A percentile compares a stretch with the other conserved stretches of the same genome.
These are phyloP conservation scores for Callyntrura guangdongensis DNA, from an alignment of 2,888 invertebrate genomes.

Conservation along the genomic window DNA sequence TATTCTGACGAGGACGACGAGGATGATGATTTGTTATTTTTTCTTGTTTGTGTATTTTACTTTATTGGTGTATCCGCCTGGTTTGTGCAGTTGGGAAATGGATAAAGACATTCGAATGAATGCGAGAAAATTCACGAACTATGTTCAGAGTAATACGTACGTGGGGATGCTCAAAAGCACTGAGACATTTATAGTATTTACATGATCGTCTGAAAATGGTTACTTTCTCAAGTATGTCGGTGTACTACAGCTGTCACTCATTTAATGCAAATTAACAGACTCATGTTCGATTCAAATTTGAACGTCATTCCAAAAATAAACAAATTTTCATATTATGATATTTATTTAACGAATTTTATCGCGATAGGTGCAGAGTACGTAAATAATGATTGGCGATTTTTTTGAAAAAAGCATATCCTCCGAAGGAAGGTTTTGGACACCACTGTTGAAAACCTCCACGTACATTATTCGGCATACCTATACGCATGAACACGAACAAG, in stretches of 20 bases:
- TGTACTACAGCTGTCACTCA: neutral
- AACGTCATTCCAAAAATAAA: too few species aligned
- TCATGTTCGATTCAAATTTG: neutral
- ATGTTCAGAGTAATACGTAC: neutral
- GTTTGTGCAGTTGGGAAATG: conserved; percentile 46
- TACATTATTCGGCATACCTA: too few species aligned
- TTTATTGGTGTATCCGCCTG: conserved; percentile 42
- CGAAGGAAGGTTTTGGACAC: too few species aligned
- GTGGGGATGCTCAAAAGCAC: too few species aligned
- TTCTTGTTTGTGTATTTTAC: conserved; percentile 14
- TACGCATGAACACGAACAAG: neutral
- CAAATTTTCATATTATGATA: too few species aligned
- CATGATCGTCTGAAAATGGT: neutral
- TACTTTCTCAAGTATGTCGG: neutral
- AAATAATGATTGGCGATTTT: too few species aligned
- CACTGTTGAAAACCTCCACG: too few species aligned
- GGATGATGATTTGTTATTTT: conserved; percentile 7
- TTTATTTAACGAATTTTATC: too few species aligned
- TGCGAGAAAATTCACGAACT: neutral
- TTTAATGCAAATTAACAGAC: neutral
- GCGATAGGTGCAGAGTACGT: too few species aligned
- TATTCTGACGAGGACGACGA: conserved; percentile 29
- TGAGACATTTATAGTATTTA: too few species aligned
- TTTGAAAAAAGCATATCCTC: too few species aligned
- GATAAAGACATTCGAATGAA: conserved; percentile 37